Conservation (phyloP, 2,888 invertebrate species). For the Uloborus plumipes region DNA sequence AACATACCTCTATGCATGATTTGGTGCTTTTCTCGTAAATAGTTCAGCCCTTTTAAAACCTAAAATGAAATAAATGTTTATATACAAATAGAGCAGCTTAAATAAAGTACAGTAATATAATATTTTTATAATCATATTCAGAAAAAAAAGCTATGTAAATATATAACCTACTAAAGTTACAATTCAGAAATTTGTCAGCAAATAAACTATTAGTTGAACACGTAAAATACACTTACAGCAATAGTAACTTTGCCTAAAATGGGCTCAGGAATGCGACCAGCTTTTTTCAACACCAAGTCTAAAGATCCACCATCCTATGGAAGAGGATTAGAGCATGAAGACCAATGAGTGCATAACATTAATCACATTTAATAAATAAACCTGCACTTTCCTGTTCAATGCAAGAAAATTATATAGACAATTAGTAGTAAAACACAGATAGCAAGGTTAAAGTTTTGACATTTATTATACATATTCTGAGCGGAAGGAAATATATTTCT, state of each 20-base stretch:
- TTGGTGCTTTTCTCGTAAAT: conserved; percentile 96
- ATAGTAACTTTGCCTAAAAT: conserved; percentile 86
- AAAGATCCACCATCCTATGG: conserved; percentile 92
- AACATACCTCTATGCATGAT: conserved; percentile 75
- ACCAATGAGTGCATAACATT: neutral
- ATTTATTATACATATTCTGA: too few species aligned
- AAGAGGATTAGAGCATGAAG: neutral
- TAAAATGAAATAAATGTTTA: conserved; percentile 67
- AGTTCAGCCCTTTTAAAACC: conserved; percentile 91
- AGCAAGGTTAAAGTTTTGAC: too few species aligned
- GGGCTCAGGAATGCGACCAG: conserved; percentile 95
- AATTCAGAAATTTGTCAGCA: too few species aligned
- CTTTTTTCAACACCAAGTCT: conserved; percentile 96
- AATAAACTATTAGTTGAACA: neutral
- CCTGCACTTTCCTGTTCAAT: too few species aligned
- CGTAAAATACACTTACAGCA: conserved; percentile 73
- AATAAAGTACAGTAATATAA: neutral
- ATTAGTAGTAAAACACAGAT: too few species aligned
- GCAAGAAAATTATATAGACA: too few species aligned
- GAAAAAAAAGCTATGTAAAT: too few species aligned
- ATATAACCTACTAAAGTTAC: too few species aligned
- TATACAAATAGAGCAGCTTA: neutral
- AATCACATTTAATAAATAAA: neutral
- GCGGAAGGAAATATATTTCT: too few species aligned
- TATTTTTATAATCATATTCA: too few species aligned